Percentiles rank a stretch among this genome's conserved stretches.
phyloP scores from a whole-genome alignment of 2,113 vertebrate genomes.

The Numida meleagris region DNA sequence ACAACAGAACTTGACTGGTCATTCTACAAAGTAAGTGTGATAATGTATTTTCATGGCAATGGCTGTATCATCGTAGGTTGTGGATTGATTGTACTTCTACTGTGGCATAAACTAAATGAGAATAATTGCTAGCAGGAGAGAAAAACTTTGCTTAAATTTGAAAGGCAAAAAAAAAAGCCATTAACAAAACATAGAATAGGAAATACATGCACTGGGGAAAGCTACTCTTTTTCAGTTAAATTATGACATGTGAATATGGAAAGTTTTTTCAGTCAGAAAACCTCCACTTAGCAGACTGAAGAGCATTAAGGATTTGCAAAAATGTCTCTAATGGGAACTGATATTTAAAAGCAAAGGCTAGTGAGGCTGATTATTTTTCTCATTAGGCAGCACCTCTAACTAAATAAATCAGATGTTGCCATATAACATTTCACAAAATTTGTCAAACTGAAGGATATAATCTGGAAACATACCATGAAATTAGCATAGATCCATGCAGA shows the following conservation, averaged over 20 bases:
- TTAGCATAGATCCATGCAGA: constrained; percentile 11
- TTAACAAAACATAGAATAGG: not conserved
- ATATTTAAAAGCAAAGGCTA: constrained; percentile 50
- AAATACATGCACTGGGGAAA: not conserved
- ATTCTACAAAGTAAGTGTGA: not conserved
- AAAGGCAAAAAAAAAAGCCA: not conserved
- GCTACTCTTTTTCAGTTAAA: constrained; percentile 14
- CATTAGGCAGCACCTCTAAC: constrained; percentile 18
- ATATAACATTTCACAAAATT: constrained; percentile 16
- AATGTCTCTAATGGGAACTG: constrained; percentile 35
- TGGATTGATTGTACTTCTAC: not conserved
- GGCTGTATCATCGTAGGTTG: not conserved
- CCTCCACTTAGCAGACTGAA: constrained; percentile 29
- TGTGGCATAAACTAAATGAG: not conserved
- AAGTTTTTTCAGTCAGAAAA: constrained; percentile 49
- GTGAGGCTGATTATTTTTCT: constrained; percentile 52
- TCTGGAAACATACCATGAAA: constrained; percentile 41
- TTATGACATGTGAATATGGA: not conserved
- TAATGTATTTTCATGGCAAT: not conserved
- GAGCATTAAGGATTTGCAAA: constrained; percentile 2
- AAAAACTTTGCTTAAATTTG: not conserved
- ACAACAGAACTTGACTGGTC: not conserved
- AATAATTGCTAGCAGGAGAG: not conserved
- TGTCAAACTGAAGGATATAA: constrained; percentile 16
- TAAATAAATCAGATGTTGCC: constrained; percentile 27